A percentile compares a stretch with the other conserved stretches of the same genome.
These are phyloP conservation scores for Anseranas semipalmata DNA, from an alignment of 2,113 vertebrate genomes.

Conservation along the genomic window DNA sequence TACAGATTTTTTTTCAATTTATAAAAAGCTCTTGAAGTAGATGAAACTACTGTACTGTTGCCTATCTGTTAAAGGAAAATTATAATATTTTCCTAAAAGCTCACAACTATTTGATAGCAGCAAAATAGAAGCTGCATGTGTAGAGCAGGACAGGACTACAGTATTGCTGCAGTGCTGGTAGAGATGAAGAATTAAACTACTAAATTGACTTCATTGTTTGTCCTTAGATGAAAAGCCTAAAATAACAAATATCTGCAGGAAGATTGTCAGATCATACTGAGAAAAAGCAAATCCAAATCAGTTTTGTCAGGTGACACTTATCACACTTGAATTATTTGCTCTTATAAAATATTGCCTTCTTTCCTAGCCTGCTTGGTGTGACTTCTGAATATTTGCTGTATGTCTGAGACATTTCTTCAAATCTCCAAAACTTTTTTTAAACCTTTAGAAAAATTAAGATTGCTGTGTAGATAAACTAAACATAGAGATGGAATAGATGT, in stretches of 20 bases:
- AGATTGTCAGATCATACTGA: background rate
- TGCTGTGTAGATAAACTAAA: background rate
- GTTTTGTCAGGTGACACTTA: background rate
- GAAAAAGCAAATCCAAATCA: background rate
- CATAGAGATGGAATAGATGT: background rate
- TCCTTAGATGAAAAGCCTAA: background rate
- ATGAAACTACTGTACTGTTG: background rate
- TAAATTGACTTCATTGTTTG: background rate
- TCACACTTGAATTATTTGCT: background rate
- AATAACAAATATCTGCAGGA: background rate
- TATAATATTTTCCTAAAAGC: background rate
- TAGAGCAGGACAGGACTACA: background rate
- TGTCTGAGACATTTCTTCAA: background rate
- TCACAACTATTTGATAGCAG: background rate
- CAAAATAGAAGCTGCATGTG: background rate
- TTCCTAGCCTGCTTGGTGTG: background rate
- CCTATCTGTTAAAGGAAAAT: background rate
- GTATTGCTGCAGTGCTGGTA: background rate
- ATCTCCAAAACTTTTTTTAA: background rate
- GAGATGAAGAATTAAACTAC: background rate
- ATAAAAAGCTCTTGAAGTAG: background rate
- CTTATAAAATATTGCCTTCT: background rate
- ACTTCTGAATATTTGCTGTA: background rate
- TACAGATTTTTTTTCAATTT: background rate
- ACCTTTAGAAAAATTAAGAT: background rate